Percentiles rank a stretch among this genome's conserved stretches.
Conservation (phyloP, 1,140 invertebrate genomes). For the Eueides isabella region DNA sequence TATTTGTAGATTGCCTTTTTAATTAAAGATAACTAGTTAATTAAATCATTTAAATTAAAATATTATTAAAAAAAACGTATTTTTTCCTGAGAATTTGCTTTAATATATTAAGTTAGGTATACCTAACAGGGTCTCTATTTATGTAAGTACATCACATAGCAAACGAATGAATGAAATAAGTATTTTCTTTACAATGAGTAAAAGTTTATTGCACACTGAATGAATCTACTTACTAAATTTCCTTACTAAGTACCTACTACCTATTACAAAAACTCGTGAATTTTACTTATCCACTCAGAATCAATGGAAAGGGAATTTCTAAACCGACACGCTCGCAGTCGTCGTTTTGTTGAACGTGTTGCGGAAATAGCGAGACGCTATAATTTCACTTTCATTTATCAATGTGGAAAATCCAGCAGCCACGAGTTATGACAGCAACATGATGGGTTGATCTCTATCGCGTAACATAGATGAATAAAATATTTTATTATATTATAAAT, state of each 20-base stretch:
- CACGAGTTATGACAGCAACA: conserved; percentile 23
- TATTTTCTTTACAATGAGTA: background rate
- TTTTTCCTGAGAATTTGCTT: no score
- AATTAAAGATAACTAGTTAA: no score
- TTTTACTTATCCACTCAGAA: conserved; percentile 13
- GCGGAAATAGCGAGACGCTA: conserved; percentile 36
- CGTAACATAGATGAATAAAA: background rate
- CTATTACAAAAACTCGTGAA: conserved; percentile 1
- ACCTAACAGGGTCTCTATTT: no score
- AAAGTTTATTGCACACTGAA: background rate
- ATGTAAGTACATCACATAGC: no score
- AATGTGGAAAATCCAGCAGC: conserved; percentile 45
- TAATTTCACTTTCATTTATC: conserved; percentile 49
- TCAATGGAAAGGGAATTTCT: conserved; percentile 31
- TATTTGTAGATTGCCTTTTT: no score
- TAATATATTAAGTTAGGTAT: no score
- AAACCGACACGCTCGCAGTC: conserved; percentile 22
- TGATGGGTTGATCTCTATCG: conserved; percentile 19
- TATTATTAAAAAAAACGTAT: no score
- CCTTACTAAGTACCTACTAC: background rate
- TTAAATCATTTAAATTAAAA: no score
- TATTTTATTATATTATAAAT: background rate
- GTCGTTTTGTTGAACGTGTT: conserved; percentile 38
- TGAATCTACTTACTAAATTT: background rate
- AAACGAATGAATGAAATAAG: no score